Base-by-base conservation (phyloP, 2,113 vertebrate species). In the Orthonyx spaldingii region DNA sequence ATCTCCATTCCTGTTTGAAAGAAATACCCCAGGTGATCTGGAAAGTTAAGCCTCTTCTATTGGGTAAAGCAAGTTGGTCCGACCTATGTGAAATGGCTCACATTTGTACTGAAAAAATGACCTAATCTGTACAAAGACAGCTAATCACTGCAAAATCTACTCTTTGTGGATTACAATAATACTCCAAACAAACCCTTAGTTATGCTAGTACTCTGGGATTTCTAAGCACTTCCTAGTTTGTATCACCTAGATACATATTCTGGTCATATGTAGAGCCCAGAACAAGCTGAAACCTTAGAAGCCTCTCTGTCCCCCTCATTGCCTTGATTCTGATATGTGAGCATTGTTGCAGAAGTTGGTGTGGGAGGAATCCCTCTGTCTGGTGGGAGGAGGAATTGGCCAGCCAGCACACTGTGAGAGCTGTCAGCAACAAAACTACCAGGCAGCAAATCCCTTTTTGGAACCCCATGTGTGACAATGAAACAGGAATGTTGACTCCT, bases 361-460 rank as follows among this genome's bases (percentile, higher is more conserved):
- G 13, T 75, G 52, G 33, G 18, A 44, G 8, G 15, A 89, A 61
- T 10, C 2, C 13, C 7, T 77, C 9, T 1, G 3, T 24, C 41
- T 46, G 11, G 9, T 16, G 11, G 4, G 6, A 70, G 23, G 10
- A 65, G 28, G 37, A 82, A 6, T 3, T n/a, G 53, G 16, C 13
- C 3, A 5, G 23, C 33, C 41, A 77, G 24, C 12, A 9, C 13
- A 10, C 2, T 11, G 7, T 1, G 1, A 65, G 24, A 13, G 11
- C 22, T 27, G 7, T 28, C 20, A 70, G 19, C 21, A 52, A 7
- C 21, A n/a, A 7, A 35, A 13, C 33, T 75, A 5, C 8, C 0
- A 2, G 28, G 14, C 7, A 52, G 21, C 22, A 57, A 84, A 46
- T 33, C 1, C 26, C 44, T 78, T 44, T 35, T 44, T 35, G 35